phyloP scores from a whole-genome alignment of 2,113 vertebrate species.

The Fregetta grallaria region DNA sequence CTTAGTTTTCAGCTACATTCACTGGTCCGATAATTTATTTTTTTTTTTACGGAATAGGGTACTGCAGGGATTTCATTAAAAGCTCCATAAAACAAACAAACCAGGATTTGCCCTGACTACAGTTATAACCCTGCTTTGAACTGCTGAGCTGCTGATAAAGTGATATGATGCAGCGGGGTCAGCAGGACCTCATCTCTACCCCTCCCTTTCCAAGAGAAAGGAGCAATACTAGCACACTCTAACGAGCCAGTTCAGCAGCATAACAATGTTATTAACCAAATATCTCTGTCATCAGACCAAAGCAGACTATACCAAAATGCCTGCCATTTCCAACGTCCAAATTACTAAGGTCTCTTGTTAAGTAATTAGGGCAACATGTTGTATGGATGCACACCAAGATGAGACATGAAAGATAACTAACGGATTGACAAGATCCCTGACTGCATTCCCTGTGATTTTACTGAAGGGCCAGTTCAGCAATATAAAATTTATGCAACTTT shows the following conservation, averaged over 20 bases:
- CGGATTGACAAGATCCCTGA: neutral
- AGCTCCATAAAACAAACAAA: neutral
- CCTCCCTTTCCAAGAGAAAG: neutral
- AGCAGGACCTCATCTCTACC: neutral
- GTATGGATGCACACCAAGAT: neutral
- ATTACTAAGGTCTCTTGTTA: neutral
- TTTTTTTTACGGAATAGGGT: neutral
- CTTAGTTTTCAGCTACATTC: neutral
- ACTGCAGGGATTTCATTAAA: neutral
- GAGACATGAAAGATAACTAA: neutral
- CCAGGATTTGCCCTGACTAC: neutral
- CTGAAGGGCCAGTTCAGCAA: neutral
- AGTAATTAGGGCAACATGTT: neutral
- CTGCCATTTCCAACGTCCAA: neutral
- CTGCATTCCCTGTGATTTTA: neutral
- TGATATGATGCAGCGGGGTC: neutral
- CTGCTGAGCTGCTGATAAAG: neutral
- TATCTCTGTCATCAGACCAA: neutral
- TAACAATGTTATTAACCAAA: neutral
- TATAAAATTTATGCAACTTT: neutral
- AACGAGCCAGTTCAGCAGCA: neutral
- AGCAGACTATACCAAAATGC: neutral
- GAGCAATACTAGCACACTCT: neutral
- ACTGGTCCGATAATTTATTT: neutral
- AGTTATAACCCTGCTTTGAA: neutral